A percentile compares a stretch with the other conserved stretches of the same genome.
Evolutionary conservation across 2,113 vertebrate species (phyloP).

Genomic region (Jaculus jaculus): DNA sequence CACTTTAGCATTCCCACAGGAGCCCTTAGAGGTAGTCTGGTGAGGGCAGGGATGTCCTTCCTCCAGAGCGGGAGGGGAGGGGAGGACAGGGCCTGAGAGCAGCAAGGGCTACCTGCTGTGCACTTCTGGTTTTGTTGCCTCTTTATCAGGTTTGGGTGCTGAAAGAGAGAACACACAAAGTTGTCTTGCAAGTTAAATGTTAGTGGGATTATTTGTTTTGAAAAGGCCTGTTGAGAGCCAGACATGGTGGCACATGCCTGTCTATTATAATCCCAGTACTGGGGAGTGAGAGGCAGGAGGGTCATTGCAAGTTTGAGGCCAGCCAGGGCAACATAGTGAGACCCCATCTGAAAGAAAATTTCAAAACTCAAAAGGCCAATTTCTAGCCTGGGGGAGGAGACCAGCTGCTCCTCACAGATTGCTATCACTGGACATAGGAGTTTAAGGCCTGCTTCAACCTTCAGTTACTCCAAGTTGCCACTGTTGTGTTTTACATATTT

Average conservation of each 20-base stretch:
- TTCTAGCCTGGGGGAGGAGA: no score
- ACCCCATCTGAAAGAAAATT: not conserved
- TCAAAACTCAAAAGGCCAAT: not conserved
- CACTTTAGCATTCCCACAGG: no score
- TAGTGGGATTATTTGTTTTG: not conserved
- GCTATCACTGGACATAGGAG: not conserved
- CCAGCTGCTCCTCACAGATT: not conserved
- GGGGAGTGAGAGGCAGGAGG: not conserved
- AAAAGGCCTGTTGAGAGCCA: not conserved
- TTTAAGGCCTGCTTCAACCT: not conserved
- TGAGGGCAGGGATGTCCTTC: no score
- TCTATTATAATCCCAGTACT: not conserved
- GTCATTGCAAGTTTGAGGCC: not conserved
- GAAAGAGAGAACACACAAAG: not conserved
- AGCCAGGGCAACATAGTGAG: not conserved
- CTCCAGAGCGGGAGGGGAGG: no score
- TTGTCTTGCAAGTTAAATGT: not conserved
- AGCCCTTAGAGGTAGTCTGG: no score
- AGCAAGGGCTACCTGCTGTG: no score
- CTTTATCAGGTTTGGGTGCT: not conserved
- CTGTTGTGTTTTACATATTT: constrained; percentile 52
- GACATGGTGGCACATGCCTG: not conserved
- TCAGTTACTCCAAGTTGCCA: not conserved
- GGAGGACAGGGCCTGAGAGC: no score
- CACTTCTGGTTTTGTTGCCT: not conserved